These are phyloP conservation scores for Bombus impatiens DNA, from an alignment of 1,140 invertebrate species.

Conservation along the genomic window DNA sequence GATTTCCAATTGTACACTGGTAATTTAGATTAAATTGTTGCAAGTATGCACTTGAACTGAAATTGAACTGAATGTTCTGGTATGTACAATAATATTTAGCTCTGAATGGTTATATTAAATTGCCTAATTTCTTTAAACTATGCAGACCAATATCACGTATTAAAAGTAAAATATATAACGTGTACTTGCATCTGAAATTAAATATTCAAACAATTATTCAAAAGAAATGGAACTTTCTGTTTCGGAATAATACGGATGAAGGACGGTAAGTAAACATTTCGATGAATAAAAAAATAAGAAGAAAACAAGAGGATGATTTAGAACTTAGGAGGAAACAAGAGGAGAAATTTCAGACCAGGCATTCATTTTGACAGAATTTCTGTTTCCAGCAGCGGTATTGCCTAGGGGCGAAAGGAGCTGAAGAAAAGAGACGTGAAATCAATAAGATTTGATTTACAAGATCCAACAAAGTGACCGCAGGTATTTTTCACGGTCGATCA, in stretches of 20 bases:
- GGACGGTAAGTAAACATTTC: neutral
- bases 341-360: neutral
- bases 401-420: slow-evolving; percentile 4
- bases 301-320: neutral
- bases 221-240: too few relatives aligned
- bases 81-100: too few relatives aligned
- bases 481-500: slow-evolving; percentile 66
- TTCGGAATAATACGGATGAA: neutral
- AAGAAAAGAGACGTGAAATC: slow-evolving; percentile 52
- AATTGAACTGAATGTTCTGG: too few relatives aligned
- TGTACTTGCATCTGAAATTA: too few relatives aligned
- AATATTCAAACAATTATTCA: too few relatives aligned
- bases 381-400: slow-evolving; percentile 4
- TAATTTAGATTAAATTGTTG: too few relatives aligned
- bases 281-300: neutral
- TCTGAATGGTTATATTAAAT: too few relatives aligned
- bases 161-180: too few relatives aligned
- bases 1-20: too few relatives aligned
- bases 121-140: too few relatives aligned
- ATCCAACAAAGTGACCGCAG: slow-evolving; percentile 64
- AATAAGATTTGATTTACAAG: slow-evolving; percentile 69
- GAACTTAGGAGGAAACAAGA: neutral
- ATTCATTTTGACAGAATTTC: slow-evolving; percentile 11
- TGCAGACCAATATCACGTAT: too few relatives aligned
- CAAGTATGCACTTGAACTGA: too few relatives aligned